Percentiles rank a stretch among this genome's conserved stretches.
phyloP scores from a whole-genome alignment of 1,140 invertebrate species.

The Hyles vespertilio region DNA sequence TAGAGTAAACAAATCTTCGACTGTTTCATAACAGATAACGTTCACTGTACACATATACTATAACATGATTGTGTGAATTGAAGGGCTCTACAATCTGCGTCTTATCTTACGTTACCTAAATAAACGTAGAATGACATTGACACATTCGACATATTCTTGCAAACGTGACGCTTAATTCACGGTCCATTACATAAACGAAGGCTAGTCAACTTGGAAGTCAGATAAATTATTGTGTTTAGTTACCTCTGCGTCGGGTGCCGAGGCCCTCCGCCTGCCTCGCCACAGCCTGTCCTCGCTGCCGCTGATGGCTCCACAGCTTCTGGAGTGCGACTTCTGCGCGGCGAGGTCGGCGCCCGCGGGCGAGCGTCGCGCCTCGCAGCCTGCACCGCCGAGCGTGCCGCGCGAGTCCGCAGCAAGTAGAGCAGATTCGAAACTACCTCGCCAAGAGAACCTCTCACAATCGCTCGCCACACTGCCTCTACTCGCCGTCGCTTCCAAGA shows the following conservation, averaged over 20 bases:
- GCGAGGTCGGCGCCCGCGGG: constrained; percentile 87
- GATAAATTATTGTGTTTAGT: constrained; percentile 1
- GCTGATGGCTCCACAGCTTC: constrained; percentile 89
- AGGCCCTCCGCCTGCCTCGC: constrained; percentile 74
- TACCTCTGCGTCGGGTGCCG: constrained; percentile 67
- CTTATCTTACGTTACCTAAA: constrained; percentile 4
- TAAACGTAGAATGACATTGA: constrained; percentile 17
- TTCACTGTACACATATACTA: no score
- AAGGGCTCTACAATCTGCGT: constrained; percentile 2
- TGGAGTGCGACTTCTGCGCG: constrained; percentile 84
- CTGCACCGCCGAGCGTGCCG: constrained; percentile 83
- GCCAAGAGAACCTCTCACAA: constrained; percentile 92
- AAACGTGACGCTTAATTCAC: no score
- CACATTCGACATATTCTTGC: constrained; percentile 12
- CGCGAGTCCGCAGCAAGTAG: constrained; percentile 88
- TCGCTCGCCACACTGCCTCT: constrained; percentile 88
- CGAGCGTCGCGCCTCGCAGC: constrained; percentile 84
- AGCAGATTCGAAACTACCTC: constrained; percentile 92
- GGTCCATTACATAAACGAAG: background rate
- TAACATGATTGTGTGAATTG: background rate
- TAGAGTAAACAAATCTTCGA: no score
- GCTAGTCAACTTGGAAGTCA: background rate
- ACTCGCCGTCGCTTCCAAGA: constrained; percentile 78
- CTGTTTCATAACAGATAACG: no score
- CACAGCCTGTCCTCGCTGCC: constrained; percentile 77